These are phyloP conservation scores for Phainopepla nitens DNA, from an alignment of 2,113 vertebrate genomes.

Conservation along the genomic window DNA sequence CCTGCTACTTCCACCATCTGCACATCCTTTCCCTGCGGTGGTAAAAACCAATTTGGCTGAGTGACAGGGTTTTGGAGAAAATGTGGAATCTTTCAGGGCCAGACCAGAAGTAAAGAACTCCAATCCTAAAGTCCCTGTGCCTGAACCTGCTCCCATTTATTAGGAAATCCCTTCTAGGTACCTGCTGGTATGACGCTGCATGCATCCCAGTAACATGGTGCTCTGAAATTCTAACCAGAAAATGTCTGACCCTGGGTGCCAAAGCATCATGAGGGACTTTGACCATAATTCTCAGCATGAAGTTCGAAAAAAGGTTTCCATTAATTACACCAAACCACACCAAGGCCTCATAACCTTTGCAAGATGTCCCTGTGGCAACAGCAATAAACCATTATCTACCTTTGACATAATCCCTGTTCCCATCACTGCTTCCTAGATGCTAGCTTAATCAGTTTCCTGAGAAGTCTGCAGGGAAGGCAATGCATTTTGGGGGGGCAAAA, in stretches of 20 bases:
- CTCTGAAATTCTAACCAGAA: not conserved
- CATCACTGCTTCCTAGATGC: not conserved
- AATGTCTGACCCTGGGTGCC: not conserved
- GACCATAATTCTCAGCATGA: not conserved
- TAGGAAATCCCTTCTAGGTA: not conserved
- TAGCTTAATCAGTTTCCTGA: not conserved
- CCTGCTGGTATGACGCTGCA: not conserved
- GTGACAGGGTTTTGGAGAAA: not conserved
- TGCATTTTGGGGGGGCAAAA: not conserved
- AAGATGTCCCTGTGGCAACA: not conserved
- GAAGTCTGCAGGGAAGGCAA: not conserved
- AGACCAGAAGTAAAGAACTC: not conserved
- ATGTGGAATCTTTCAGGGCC: not conserved
- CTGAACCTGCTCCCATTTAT: not conserved
- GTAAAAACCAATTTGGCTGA: not conserved
- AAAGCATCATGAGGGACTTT: not conserved
- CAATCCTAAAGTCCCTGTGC: not conserved
- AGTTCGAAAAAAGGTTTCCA: not conserved
- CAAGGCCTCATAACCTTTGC: not conserved
- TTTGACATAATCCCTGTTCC: not conserved
- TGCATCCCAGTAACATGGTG: not conserved
- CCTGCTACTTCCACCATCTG: slow-evolving; percentile 26
- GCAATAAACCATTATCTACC: not conserved
- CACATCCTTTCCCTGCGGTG: not conserved
- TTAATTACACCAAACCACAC: not conserved